phyloP scores from a whole-genome alignment of 1,140 invertebrate species.

The Anthonomus grandis region DNA sequence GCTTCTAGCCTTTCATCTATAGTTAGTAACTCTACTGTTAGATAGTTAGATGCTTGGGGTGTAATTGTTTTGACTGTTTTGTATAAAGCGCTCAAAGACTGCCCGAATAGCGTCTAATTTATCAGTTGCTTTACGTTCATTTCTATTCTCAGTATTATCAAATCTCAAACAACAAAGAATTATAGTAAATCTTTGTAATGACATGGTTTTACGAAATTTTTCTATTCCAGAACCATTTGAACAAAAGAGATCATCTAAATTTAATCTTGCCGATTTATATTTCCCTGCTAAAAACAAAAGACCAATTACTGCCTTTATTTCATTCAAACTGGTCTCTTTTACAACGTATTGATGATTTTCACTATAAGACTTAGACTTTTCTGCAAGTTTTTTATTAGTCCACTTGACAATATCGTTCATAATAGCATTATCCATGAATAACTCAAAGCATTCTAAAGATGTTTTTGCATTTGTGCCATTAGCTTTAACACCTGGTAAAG shows the following conservation, averaged over 20 bases:
- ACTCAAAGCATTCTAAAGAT: slow-evolving; percentile 33
- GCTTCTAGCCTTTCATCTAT: slow-evolving; percentile 17
- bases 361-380: slow-evolving; percentile 15
- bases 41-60: too few species aligned
- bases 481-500: slow-evolving; percentile 36
- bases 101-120: slow-evolving; percentile 3
- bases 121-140: not conserved
- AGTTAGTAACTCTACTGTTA: slow-evolving; percentile 8
- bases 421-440: slow-evolving; percentile 35
- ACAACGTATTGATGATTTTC: slow-evolving; percentile 12
- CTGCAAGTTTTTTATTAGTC: slow-evolving; percentile 25
- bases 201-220: slow-evolving; percentile 41
- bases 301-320: slow-evolving; percentile 21
- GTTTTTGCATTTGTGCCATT: slow-evolving; percentile 29
- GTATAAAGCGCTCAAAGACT: slow-evolving; percentile 1
- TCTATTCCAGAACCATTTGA: slow-evolving; percentile 41
- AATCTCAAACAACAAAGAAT: slow-evolving; percentile 9
- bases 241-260: slow-evolving; percentile 10
- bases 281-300: slow-evolving; percentile 14
- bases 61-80: slow-evolving; percentile 2
- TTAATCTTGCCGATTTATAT: slow-evolving; percentile 10
- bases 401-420: slow-evolving; percentile 30
- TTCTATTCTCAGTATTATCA: slow-evolving; percentile 12
- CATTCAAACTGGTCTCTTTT: slow-evolving; percentile 2
- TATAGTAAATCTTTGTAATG: slow-evolving; percentile 34